phyloP scores from a whole-genome alignment of 37 sponge, comb jelly and placozoan genomes.

The Chondrosia reniformis region DNA sequence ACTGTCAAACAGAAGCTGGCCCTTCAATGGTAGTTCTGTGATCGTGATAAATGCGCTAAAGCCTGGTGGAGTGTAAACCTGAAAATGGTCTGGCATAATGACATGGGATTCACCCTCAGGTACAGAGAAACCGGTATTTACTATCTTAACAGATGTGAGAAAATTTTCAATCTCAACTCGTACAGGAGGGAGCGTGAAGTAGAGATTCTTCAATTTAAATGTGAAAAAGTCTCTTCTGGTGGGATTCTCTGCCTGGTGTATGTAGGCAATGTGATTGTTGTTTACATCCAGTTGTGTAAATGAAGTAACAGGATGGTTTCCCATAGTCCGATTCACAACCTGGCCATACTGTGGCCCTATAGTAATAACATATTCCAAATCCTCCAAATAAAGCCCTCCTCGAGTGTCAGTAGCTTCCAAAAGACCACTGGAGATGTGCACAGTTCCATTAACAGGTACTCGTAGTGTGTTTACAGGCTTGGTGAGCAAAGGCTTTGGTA shows the following conservation, averaged over 20 bases:
- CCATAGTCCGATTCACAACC: constrained; percentile 3
- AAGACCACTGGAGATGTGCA: background rate
- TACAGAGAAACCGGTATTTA: constrained; percentile 22
- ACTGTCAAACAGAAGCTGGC: background rate
- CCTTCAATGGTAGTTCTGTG: background rate
- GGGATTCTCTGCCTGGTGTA: background rate
- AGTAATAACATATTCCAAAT: constrained; percentile 20
- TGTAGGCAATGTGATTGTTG: constrained; percentile 19
- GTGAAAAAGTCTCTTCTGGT: constrained; percentile 27
- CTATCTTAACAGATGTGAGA: constrained; percentile 20
- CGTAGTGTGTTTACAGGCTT: background rate
- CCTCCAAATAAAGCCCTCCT: constrained; percentile 2
- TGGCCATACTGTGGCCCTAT: constrained; percentile 23
- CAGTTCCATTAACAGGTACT: constrained; percentile 2
- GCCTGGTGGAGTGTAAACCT: constrained; percentile 32
- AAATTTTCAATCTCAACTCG: constrained; percentile 7
- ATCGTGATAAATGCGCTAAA: constrained; percentile 15
- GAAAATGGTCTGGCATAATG: constrained; percentile 24
- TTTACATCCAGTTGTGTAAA: constrained; percentile 50
- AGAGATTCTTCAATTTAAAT: constrained; percentile 30
- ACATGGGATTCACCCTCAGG: constrained; percentile 17
- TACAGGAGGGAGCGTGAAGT: background rate
- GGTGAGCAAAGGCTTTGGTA: constrained; percentile 23
- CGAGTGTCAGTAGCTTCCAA: constrained; percentile 18
- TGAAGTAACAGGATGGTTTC: background rate